Evolutionary conservation across 2,113 vertebrate species (phyloP).

Genomic region (Malurus melanocephalus): DNA sequence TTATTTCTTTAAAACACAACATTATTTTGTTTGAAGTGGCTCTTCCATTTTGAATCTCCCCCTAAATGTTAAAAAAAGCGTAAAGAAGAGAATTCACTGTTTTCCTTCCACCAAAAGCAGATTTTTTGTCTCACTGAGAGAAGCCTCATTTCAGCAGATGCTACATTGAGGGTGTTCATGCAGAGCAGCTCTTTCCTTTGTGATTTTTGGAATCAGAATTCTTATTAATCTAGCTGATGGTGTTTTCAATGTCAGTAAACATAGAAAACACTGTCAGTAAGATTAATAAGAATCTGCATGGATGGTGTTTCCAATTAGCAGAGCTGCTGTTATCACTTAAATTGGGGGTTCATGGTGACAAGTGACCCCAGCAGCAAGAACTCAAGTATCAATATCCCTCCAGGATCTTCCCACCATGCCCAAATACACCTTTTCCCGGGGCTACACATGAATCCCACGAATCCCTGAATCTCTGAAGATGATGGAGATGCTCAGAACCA

Average conservation of each 20-base stretch:
- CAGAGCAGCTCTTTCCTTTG: neutral
- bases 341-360: neutral
- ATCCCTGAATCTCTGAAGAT: neutral
- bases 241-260: fast-evolving
- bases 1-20: neutral
- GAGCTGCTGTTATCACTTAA: neutral
- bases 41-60: neutral
- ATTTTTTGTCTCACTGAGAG: neutral
- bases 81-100: neutral
- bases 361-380: neutral
- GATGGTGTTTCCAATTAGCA: neutral
- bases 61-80: neutral
- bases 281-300: too few relatives aligned
- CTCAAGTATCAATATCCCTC: neutral
- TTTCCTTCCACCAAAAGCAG: neutral
- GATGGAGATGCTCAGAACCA: neutral
- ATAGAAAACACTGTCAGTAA: too few relatives aligned
- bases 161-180: neutral
- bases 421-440: neutral
- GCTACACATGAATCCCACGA: neutral
- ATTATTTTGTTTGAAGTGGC: neutral
- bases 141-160: neutral
- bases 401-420: neutral
- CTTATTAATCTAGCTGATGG: neutral
- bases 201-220: neutral